phyloP scores from a whole-genome alignment of 2,113 vertebrate species.

The Agelaius phoeniceus region DNA sequence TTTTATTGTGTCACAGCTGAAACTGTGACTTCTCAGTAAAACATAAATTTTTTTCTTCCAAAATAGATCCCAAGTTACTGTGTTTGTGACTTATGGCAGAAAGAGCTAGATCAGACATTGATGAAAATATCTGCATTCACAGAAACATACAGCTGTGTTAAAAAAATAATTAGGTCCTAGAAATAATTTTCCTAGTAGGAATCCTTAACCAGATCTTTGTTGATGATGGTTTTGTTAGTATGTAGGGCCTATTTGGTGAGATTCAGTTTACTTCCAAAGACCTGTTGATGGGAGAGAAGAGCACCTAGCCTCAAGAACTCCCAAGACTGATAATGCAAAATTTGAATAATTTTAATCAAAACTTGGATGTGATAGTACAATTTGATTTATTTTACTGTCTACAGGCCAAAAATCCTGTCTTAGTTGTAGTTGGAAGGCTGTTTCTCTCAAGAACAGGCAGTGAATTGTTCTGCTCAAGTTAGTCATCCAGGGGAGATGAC shows the following conservation, averaged over 20 bases:
- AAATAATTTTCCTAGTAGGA: not conserved
- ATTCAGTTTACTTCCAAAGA: not conserved
- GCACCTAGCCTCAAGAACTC: not conserved
- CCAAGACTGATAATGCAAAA: not conserved
- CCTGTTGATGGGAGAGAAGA: not conserved
- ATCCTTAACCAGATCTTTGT: not conserved
- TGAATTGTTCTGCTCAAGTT: not conserved
- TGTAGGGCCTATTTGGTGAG: not conserved
- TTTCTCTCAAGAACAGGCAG: not conserved
- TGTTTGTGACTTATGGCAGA: not conserved
- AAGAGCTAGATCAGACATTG: not conserved
- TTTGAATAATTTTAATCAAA: not conserved
- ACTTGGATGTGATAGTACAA: not conserved
- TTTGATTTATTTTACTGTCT: not conserved
- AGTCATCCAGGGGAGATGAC: not conserved
- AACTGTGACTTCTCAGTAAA: not conserved
- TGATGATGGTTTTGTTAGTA: not conserved
- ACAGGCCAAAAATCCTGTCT: not conserved
- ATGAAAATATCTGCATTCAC: not conserved
- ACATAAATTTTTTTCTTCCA: fast-evolving
- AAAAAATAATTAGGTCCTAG: not conserved
- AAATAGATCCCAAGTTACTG: not conserved
- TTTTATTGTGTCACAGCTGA: not conserved
- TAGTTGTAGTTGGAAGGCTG: not conserved
- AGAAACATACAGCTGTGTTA: not conserved